Base-by-base conservation (phyloP, 2,113 vertebrate species). In the Scytalopus superciliaris region DNA sequence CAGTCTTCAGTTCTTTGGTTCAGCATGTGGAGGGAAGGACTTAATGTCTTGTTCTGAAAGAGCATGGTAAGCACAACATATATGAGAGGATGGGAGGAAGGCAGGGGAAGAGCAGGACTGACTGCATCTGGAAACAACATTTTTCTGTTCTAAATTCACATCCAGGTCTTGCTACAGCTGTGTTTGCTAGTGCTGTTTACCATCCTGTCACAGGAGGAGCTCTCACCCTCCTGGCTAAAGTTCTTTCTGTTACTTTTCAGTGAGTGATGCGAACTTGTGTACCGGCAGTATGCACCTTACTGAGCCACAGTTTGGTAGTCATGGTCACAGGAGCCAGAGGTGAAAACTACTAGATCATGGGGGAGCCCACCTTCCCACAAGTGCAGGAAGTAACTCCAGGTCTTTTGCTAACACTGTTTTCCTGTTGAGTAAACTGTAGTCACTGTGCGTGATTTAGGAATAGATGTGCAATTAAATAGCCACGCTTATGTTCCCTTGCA, bases 241-340 rank as follows among this genome's bases (percentile, higher is more conserved):
- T 9, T 86, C 55, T 44, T 92, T 47, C 40, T 60, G 6, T 16
- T 84, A 8, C 81, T 91, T 94, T 78, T 56, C 35, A 33, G 8
- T 56, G 44, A 19, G 8, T 70, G 45, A 23, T 45, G 42, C 2
- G 21, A 50, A 70, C 62, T 59, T 21, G 7, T 72, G 27, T 68
- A 72, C 19, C 0, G 0, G 27, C 0, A 0, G 25, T 33, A 42
- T 0, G 0, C 17, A 84, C 16, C 6, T 75, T 73, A 31, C 12
- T 74, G 49, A 79, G n/a, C 33, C 35, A 45, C 19, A 27, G 27
- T 45, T 59, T 78, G 47, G 23, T 84, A 76, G 60, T 60, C n/a
- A 31, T 30, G 25, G n/a, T 53, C 44, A 42, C 49, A 70, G 35
- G 25, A 70, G 39, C 17, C 47, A 86, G 67, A 70, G 50, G 47